phyloP scores from a whole-genome alignment of 2,888 invertebrate species.

The Catocala sponsa region DNA sequence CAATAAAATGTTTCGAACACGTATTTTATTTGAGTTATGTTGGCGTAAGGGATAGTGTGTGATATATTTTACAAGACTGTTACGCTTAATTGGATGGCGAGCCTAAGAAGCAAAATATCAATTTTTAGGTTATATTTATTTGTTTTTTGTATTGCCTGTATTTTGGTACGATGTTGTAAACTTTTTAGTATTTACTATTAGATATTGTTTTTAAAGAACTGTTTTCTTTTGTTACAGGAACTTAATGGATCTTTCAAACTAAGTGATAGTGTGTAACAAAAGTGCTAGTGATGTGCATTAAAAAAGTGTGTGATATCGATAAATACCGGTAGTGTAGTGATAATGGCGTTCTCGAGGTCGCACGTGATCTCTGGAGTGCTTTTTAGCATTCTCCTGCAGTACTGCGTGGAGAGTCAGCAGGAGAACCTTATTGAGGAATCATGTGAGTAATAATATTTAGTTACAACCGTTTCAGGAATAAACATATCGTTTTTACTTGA shows the following conservation, averaged over 20 bases:
- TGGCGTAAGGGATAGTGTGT: constrained; percentile 9
- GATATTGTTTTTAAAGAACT: neutral
- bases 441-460: constrained; percentile 61
- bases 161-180: no score
- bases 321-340: constrained; percentile 54
- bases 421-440: constrained; percentile 81
- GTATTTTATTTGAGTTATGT: constrained; percentile 1
- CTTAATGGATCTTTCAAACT: constrained; percentile 15
- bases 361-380: constrained; percentile 65
- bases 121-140: no score
- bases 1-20: constrained; percentile 4
- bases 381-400: constrained; percentile 68
- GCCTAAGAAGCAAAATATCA: no score
- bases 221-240: constrained; percentile 55
- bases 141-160: no score
- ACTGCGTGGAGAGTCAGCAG: constrained; percentile 73
- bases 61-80: neutral
- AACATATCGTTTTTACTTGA: no score
- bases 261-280: constrained; percentile 14
- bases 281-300: constrained; percentile 63
- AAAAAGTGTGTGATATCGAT: constrained; percentile 55
- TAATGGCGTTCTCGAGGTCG: constrained; percentile 63
- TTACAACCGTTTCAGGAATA: no score
- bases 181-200: no score
- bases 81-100: no score